phyloP scores from a whole-genome alignment of 2,888 invertebrate species.

The Athalia circularis region DNA sequence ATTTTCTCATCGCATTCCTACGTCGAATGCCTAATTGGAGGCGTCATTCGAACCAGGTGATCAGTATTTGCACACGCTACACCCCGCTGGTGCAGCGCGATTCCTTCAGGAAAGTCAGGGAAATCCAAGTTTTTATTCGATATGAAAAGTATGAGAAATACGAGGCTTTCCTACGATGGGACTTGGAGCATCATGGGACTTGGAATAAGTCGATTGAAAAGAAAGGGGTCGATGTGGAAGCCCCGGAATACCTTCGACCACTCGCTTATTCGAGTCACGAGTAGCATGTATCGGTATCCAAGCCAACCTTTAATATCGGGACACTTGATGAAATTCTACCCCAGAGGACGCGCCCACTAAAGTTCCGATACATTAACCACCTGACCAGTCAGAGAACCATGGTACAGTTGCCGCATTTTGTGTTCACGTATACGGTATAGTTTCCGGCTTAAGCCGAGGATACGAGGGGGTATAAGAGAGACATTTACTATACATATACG shows the following conservation, averaged over 20 bases:
- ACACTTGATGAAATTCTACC: conserved; percentile 45
- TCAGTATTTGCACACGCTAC: too few species aligned
- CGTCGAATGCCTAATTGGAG: neutral
- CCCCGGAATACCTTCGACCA: conserved; percentile 12
- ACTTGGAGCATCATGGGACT: neutral
- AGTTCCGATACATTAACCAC: conserved; percentile 42
- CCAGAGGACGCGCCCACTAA: conserved; percentile 17
- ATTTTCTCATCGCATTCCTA: neutral
- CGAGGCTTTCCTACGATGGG: neutral
- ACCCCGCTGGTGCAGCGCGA: too few species aligned
- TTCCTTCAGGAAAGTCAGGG: too few species aligned
- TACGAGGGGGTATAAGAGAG: neutral
- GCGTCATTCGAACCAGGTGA: neutral
- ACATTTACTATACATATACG: neutral
- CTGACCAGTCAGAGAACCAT: conserved; percentile 41
- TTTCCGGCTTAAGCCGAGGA: conserved; percentile 12
- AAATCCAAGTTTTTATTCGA: too few species aligned
- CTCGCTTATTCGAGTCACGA: conserved; percentile 40
- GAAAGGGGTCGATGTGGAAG: conserved; percentile 33
- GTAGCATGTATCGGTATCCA: conserved; percentile 32
- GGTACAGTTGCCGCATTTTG: conserved; percentile 19
- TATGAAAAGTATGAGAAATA: too few species aligned
- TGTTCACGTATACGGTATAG: neutral
- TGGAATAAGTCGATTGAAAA: conserved; percentile 28
- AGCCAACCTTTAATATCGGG: conserved; percentile 44